Evolutionary conservation across 1,140 invertebrate genomes (phyloP), one percentile per base, ranked within the genome.

Genomic region (Luehdorfia chinensis): DNA sequence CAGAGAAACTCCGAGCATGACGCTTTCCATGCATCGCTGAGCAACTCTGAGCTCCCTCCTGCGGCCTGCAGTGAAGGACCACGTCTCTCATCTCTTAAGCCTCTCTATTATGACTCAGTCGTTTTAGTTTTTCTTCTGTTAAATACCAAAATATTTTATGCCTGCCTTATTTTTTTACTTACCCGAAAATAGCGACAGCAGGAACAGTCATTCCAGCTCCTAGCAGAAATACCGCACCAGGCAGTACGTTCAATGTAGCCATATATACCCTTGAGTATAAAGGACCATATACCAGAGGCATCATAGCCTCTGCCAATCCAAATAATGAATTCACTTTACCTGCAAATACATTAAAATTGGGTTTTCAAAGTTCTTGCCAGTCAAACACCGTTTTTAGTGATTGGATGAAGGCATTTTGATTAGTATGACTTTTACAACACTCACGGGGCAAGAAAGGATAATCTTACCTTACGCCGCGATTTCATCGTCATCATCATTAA

Each of bases 241-340:
- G 88, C 15, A 88, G 55, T 4, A 71, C 66, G 12, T 81, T 70
- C 1, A 89, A 59, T 0, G 88, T 89, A 0, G 76, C 73, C 31
- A 79, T 73, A 56, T 89, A 90, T 2, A 89, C 78, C 45, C 74
- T 62, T 44, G 87, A 88, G 63, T 89, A 89, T 5, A 89, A 56
- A 0, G 88, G 88, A 0, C 81, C 84, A 33, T 88, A 84, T 1
- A 89, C 65, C 7, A 87, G 59, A 0, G 87, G 87, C 31, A 84
- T 88, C 44, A 89, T 78, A 0, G 87, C 87, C 69, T 90, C 89
- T 15, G 80, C 85, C 15, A 90, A 69, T 0, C 87, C 88, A 51
- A 90, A 89, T 4, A 90, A 53, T 0, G 89, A 89, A 48, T 89
- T 89, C 7, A 89, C 88, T 66, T 89, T 89, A 18, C 88, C 89